Base-by-base conservation (phyloP, 2,888 invertebrate genomes). In the Clunio marinus region DNA sequence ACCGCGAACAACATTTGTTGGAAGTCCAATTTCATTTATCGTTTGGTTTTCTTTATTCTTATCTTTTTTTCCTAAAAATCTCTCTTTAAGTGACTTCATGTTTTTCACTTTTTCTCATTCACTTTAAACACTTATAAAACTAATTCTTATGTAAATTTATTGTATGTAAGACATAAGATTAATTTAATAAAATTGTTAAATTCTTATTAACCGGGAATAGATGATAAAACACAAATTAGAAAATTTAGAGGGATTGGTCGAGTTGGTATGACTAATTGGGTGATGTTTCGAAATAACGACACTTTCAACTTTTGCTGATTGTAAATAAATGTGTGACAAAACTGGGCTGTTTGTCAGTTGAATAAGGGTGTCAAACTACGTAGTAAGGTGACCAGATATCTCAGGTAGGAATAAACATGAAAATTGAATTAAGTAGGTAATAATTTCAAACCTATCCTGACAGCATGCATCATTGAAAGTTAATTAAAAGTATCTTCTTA, bases 1-100 rank as follows among this genome's bases (percentile, higher is more conserved):
- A 74, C 91, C 85, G 74, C 91, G 90, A 71, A 88, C 86, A 17
- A 95, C 91, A 75, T 91, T 88, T 8, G 91, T 93, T 1, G 95
- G 95, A 72, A 85, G 82, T 1, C 93, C 91, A 70, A 94, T 93
- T 72, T 79, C 77, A 20, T 17, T 37, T 60, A 60, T 60, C 41
- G 60, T 60, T n/a, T 45, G 45, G 37, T 60, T 63, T 28, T 63
- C 63, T 60, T 32, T 37, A 22, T 60, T 20, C 46, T 45, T 59
- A 59, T 20, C n/a, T 22, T 63, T 46, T 15, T 27, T 25, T 20
- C 63, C 15, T 13, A 46, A 63, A 46, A 63, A 13, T 46, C 27
- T 63, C 20, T 17, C 17, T 20, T 8, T 17, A 17, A 51, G n/a
- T 22, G 51, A 17, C 25, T 45, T 63, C 63, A 63, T 63, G 63